A percentile compares a stretch with the other conserved stretches of the same genome.
phyloP scores from a whole-genome alignment of 30 jellyfish, hydroid and myxozoan genomes.

The Aurelia coerulea region DNA sequence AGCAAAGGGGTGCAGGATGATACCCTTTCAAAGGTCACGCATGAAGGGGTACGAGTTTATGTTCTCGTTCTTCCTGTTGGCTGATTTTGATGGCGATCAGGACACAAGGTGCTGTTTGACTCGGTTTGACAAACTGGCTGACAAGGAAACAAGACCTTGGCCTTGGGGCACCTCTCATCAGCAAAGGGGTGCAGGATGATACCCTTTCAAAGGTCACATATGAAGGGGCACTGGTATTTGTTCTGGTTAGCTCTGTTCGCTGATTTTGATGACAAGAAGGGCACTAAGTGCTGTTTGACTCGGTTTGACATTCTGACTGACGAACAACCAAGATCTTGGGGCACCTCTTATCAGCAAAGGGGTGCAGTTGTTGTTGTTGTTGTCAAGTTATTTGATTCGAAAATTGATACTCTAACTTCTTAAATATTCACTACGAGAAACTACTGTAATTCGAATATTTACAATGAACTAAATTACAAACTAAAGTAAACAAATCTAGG shows the following conservation, averaged over 20 bases:
- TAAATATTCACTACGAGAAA: no score
- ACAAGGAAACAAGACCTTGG: slow-evolving; percentile 5
- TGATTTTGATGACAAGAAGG: slow-evolving; percentile 6
- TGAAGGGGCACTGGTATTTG: not conserved
- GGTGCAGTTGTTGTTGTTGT: not conserved
- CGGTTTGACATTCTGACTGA: not conserved
- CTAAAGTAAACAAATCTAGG: no score
- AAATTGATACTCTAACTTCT: no score
- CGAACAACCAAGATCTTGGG: not conserved
- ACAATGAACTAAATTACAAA: no score
- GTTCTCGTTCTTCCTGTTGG: not conserved
- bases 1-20: not conserved
- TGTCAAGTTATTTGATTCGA: no score
- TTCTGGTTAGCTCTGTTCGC: not conserved
- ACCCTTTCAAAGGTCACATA: not conserved
- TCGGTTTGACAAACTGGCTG: slow-evolving; percentile 15
- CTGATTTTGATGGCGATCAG: slow-evolving; percentile 3
- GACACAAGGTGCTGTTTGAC: slow-evolving; percentile 9
- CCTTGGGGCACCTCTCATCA: slow-evolving; percentile 10
- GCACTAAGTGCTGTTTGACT: slow-evolving; percentile 1
- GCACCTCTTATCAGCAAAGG: slow-evolving; percentile 15
- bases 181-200: not conserved
- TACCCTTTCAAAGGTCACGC: slow-evolving; percentile 2
- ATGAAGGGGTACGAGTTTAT: slow-evolving; percentile 5
- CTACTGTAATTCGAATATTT: no score